These are phyloP conservation scores for Onchidella celtica DNA, from an alignment of 2,888 invertebrate species.

Conservation along the genomic window DNA sequence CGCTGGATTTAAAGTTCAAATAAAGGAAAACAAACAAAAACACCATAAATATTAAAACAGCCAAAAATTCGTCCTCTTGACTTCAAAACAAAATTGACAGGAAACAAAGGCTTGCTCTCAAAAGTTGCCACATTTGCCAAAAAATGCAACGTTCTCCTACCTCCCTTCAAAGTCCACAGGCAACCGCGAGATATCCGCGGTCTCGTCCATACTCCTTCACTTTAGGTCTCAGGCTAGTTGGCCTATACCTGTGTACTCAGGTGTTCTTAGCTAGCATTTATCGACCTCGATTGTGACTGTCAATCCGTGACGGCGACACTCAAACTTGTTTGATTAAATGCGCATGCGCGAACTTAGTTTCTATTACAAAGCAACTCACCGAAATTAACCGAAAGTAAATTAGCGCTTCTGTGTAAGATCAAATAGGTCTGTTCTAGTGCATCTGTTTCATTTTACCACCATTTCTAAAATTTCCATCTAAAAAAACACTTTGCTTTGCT, in stretches of 20 bases:
- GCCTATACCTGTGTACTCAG: conserved; percentile 27
- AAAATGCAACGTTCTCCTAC: no score
- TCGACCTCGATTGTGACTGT: conserved; percentile 7
- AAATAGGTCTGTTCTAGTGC: no score
- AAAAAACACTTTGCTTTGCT: no score
- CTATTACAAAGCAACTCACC: neutral
- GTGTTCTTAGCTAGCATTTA: no score
- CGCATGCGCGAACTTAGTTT: conserved; percentile 35
- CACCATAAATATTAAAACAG: no score
- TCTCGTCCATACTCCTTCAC: conserved; percentile 22
- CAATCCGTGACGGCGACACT: neutral
- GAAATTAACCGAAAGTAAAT: conserved; percentile 18
- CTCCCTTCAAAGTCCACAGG: conserved; percentile 66
- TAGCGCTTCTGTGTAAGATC: no score
- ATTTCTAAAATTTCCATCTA: no score
- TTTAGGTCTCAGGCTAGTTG: neutral
- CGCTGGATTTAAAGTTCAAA: conserved; percentile 14
- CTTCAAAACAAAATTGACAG: no score
- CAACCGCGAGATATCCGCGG: conserved; percentile 52
- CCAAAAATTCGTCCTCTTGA: no score
- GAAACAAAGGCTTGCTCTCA: no score
- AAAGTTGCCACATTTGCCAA: no score
- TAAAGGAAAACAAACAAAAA: neutral
- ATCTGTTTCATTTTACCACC: no score
- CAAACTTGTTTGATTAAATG: conserved; percentile 22